A percentile compares a stretch with the other conserved stretches of the same genome.
These are phyloP conservation scores for Cyaniris semiargus DNA, from an alignment of 2,888 invertebrate genomes.

Conservation along the genomic window DNA sequence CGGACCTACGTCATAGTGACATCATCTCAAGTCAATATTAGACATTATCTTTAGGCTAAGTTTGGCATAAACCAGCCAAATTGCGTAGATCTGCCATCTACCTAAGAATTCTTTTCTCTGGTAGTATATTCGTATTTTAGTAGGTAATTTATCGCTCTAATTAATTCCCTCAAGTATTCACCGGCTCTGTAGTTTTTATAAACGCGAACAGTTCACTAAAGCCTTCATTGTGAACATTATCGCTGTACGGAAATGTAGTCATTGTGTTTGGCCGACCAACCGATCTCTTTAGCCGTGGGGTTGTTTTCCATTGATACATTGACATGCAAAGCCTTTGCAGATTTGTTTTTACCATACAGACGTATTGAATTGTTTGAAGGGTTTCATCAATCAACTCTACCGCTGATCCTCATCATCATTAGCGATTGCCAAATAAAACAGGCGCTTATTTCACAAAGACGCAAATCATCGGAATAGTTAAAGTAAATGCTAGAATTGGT, in stretches of 20 bases:
- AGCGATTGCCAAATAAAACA: constrained; percentile 5
- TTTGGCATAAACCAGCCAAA: background rate
- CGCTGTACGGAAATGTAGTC: constrained; percentile 34
- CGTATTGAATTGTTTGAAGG: constrained; percentile 17
- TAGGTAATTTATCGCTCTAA: constrained; percentile 1
- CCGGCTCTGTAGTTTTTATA: background rate
- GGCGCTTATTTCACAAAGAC: background rate
- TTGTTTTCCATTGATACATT: constrained; percentile 35
- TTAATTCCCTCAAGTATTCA: background rate
- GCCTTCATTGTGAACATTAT: constrained; percentile 37
- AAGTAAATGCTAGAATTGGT: too few species aligned
- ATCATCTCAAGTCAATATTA: too few species aligned
- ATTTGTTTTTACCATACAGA: constrained; percentile 10
- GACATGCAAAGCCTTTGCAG: constrained; percentile 27
- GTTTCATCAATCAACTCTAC: constrained; percentile 22
- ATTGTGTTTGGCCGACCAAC: constrained; percentile 42
- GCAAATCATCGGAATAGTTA: background rate
- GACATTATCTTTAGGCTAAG: too few species aligned
- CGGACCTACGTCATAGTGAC: background rate
- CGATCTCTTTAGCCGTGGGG: constrained; percentile 38
- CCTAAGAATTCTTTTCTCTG: background rate
- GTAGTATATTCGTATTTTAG: background rate
- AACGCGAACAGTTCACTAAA: constrained; percentile 31
- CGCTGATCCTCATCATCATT: constrained; percentile 2
- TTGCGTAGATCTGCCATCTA: background rate